phyloP scores from a whole-genome alignment of 2,113 vertebrate genomes.

The Ochotona princeps region DNA sequence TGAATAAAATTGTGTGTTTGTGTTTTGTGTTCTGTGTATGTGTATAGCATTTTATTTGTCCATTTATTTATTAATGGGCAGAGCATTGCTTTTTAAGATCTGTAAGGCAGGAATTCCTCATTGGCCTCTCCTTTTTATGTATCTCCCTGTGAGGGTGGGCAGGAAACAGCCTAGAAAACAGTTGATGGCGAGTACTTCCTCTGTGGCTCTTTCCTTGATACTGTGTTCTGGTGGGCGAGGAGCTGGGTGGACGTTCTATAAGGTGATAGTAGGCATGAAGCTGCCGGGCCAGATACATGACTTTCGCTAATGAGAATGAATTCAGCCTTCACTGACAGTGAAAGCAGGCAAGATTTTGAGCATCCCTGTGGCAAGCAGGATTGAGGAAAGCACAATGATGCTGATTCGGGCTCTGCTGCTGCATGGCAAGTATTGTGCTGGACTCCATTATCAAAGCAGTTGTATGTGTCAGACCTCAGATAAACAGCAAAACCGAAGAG shows the following conservation, averaged over 20 bases:
- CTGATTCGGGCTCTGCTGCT: background rate
- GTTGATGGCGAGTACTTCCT: background rate
- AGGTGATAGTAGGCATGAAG: background rate
- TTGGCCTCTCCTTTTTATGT: too few relatives aligned
- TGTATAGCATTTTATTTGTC: too few relatives aligned
- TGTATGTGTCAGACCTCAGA: background rate
- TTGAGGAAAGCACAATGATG: background rate
- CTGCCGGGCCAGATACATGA: background rate
- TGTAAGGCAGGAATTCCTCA: too few relatives aligned
- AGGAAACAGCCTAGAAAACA: background rate
- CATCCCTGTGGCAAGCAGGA: background rate
- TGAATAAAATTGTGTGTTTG: background rate
- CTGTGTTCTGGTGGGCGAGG: background rate
- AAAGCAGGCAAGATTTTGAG: background rate
- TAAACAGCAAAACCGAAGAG: background rate
- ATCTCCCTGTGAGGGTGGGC: too few relatives aligned
- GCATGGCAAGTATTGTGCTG: background rate
- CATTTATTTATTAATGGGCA: too few relatives aligned
- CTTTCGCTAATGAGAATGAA: background rate
- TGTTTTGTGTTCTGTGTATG: too few relatives aligned
- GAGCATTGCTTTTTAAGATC: too few relatives aligned
- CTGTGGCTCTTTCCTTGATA: background rate
- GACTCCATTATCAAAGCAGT: background rate
- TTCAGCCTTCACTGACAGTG: background rate
- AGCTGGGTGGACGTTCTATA: background rate